Evolutionary conservation across 2,797 vertebrate genomes (phyloP), one percentile per base, ranked within the genome.

Genomic region (Aphelocoma californica): DNA sequence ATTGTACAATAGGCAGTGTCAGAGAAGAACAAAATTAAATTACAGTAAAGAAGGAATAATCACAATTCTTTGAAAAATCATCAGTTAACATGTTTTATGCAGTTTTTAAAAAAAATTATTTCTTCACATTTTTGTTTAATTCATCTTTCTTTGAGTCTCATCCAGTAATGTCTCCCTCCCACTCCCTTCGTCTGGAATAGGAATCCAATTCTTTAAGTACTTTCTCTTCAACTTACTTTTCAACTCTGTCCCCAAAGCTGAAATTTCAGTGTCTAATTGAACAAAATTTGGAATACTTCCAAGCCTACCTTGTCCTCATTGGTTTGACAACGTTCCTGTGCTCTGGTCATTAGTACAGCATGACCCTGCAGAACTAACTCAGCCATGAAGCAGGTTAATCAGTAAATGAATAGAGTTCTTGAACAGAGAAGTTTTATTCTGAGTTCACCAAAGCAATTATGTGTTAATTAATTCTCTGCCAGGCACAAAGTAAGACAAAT

Each of bases 381-480:
- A 95, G 93, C 94, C 96, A 91, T 96, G 96, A 97, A 97, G 94
- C 87, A 95, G 96, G 97, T 97, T 97, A 97, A 97, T 97, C 95
- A 97, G 95, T 96, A 97, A 97, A 96, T 92, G 93, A 97, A 96
- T 79, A 90, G 92, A 91, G 83, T 85, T 95, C 95, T 75, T 88
- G 82, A 97, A 85, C 88, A 93, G 81, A 38, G 72, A 90, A 96
- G 75, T 97, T 95, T 95, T 95, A 92, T 95, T 91, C 85, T 69
- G 86, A 95, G 89, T 90, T 97, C 92, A 90, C 86, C 86, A 94
- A 96, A 90, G 90, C 94, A 94, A 97, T 96, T 96, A 93, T 38
- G 75, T 95, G 80, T 93, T 96, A 94, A 97, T 95, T 96, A 96
- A 96, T 94, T 95, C 94, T 96, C 94, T 96, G 94, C 94, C 88